Conservation (phyloP, 1,140 invertebrate species). For the Coelopa frigida region DNA sequence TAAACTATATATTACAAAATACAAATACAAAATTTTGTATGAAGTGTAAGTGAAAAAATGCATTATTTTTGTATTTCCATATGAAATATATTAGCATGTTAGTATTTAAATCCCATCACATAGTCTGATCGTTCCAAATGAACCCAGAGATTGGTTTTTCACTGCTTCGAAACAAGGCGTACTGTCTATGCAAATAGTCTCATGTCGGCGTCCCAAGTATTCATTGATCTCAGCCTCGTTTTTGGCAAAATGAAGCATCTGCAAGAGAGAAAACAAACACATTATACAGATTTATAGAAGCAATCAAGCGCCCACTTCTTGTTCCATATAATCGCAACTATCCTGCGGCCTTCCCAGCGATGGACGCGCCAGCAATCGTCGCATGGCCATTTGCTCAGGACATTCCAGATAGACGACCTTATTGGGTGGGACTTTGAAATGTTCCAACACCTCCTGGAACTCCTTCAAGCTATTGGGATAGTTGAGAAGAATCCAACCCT, state of each 20-base stretch:
- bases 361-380: slow-evolving; percentile 18
- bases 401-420: slow-evolving; percentile 28
- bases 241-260: slow-evolving; percentile 33
- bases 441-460: slow-evolving; percentile 30
- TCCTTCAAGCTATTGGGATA: slow-evolving; percentile 33
- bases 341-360: slow-evolving; percentile 24
- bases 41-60: too few species aligned
- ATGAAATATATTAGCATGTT: too few species aligned
- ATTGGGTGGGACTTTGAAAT: slow-evolving; percentile 33
- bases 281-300: too few species aligned
- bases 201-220: slow-evolving; percentile 31
- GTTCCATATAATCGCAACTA: slow-evolving; percentile 23
- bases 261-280: too few species aligned
- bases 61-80: too few species aligned
- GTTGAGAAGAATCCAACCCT: slow-evolving; percentile 35
- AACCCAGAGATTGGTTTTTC: slow-evolving; percentile 24
- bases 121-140: slow-evolving; percentile 28
- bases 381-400: slow-evolving; percentile 25
- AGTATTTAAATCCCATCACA: slow-evolving; percentile 33
- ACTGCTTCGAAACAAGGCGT: slow-evolving; percentile 30
- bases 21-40: too few species aligned
- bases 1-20: too few species aligned
- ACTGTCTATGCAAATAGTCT: slow-evolving; percentile 34
- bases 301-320: slow-evolving; percentile 5
- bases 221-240: slow-evolving; percentile 20